phyloP scores from a whole-genome alignment of 2,888 invertebrate species.

The Machimus atricapillus region DNA sequence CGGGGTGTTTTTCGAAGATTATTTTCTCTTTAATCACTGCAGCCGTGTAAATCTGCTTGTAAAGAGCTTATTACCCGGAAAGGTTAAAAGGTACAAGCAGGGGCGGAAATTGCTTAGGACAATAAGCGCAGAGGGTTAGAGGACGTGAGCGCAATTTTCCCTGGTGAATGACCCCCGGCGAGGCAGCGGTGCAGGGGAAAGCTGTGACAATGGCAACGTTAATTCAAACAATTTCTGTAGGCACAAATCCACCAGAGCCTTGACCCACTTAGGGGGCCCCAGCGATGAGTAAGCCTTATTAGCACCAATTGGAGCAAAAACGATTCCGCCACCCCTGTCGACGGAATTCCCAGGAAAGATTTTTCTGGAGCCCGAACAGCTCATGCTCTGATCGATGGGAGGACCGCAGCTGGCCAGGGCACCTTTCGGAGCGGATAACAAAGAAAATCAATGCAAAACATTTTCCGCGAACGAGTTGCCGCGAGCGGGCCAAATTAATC shows the following conservation, averaged over 20 bases:
- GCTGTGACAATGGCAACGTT: not conserved
- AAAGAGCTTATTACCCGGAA: not conserved
- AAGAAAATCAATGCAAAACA: not conserved
- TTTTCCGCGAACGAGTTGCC: not conserved
- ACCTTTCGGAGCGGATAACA: not conserved
- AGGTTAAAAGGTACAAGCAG: not conserved
- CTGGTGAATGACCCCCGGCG: not conserved
- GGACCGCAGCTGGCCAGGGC: not conserved
- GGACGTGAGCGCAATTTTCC: not conserved
- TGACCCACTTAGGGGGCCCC: not conserved
- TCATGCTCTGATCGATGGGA: not conserved
- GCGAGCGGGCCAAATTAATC: not conserved
- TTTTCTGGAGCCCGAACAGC: not conserved
- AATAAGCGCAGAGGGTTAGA: not conserved
- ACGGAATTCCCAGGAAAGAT: not conserved
- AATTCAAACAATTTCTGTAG: not conserved
- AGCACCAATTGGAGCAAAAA: not conserved
- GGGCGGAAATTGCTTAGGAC: not conserved
- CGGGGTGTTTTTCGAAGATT: not conserved
- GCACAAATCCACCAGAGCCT: not conserved
- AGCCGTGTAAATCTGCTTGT: not conserved
- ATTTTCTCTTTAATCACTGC: not conserved
- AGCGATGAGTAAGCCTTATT: not conserved
- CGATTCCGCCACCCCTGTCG: not conserved
- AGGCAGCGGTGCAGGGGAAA: not conserved